Evolutionary conservation across 2,888 invertebrate genomes (phyloP).

Genomic region (Reticulitermes lucifugus): DNA sequence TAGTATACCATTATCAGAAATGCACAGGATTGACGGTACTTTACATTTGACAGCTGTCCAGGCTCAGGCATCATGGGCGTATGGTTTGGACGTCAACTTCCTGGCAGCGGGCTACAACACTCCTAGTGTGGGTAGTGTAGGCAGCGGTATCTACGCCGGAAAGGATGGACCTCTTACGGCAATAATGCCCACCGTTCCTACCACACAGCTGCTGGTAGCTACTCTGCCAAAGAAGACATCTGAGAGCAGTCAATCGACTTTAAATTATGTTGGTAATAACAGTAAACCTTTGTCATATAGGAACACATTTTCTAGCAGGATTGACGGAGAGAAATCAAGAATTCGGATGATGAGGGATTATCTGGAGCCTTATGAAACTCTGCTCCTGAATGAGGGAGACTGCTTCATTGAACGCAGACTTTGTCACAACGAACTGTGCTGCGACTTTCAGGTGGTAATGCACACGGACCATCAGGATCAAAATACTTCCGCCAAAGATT

Average conservation of each 20-base stretch:
- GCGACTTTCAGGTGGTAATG: background rate
- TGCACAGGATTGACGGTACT: no score
- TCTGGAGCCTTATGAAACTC: background rate
- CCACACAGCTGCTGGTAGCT: constrained; percentile 12
- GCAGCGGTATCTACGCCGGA: constrained; percentile 81
- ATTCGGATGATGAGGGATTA: background rate
- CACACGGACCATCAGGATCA: background rate
- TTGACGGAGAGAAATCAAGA: constrained; percentile 70
- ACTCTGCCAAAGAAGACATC: background rate
- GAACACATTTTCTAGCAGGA: constrained; percentile 74
- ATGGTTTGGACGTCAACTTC: constrained; percentile 75
- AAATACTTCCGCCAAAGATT: background rate
- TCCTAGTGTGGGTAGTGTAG: constrained; percentile 72
- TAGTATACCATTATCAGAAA: no score
- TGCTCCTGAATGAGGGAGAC: background rate
- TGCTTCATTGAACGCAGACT: background rate
- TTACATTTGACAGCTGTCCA: constrained; percentile 60
- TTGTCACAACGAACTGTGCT: background rate
- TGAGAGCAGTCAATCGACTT: background rate
- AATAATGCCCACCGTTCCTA: constrained; percentile 61
- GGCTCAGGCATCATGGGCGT: constrained; percentile 78
- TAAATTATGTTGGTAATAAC: no score
- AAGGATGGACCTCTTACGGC: constrained; percentile 65
- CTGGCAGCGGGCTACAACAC: constrained; percentile 78
- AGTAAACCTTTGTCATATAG: constrained; percentile 67